phyloP scores from a whole-genome alignment of 2,888 invertebrate species.

The Sarcophaga caerulescens region DNA sequence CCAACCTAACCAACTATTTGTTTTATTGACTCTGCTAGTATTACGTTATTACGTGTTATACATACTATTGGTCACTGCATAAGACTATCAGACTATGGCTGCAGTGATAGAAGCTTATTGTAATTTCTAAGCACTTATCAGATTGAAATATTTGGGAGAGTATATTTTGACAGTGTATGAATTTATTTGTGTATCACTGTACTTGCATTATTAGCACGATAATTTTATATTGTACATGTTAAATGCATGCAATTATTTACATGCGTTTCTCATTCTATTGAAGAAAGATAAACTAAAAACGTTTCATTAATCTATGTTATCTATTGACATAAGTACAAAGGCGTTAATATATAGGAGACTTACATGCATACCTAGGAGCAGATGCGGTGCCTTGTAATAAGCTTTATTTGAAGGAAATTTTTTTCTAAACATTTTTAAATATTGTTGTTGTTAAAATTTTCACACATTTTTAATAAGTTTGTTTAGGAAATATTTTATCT shows the following conservation, averaged over 20 bases:
- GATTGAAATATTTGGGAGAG: too few relatives aligned
- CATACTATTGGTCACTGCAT: too few relatives aligned
- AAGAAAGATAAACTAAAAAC: background rate
- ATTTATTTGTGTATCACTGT: background rate
- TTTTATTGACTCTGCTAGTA: too few relatives aligned
- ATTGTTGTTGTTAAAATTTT: background rate
- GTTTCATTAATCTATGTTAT: background rate
- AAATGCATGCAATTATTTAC: background rate
- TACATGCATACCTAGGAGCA: background rate
- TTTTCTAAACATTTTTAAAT: background rate
- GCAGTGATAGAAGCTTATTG: too few relatives aligned
- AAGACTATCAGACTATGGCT: too few relatives aligned
- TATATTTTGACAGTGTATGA: background rate
- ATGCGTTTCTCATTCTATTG: background rate
- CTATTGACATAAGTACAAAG: background rate
- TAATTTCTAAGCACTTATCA: too few relatives aligned
- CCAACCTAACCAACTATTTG: too few relatives aligned
- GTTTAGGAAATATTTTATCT: background rate
- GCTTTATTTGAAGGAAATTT: background rate
- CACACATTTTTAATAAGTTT: background rate
- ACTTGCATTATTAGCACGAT: background rate
- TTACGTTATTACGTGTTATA: too few relatives aligned
- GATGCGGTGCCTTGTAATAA: background rate
- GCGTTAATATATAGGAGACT: background rate
- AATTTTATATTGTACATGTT: background rate